phyloP scores from a whole-genome alignment of 2,888 invertebrate species.

The Leptopilina myrica region DNA sequence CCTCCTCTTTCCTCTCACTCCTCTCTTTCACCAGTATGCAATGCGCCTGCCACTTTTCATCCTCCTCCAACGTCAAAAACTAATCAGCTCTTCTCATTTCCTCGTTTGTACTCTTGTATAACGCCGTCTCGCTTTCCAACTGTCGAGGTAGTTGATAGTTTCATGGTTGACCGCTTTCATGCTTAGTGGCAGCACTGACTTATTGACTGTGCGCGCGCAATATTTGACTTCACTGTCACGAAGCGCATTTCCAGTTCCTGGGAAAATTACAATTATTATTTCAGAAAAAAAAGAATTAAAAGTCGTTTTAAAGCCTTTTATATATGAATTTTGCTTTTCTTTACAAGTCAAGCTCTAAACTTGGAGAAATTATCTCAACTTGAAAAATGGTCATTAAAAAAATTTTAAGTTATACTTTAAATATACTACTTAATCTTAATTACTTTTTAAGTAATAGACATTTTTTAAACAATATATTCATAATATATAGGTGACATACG shows the following conservation, averaged over 20 bases:
- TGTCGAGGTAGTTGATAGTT: not conserved
- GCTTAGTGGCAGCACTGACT: constrained; percentile 6
- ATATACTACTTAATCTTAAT: too few relatives aligned
- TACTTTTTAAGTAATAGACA: too few relatives aligned
- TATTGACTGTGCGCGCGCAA: constrained; percentile 4
- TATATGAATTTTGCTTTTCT: too few relatives aligned
- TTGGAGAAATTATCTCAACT: too few relatives aligned
- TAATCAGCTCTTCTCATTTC: not conserved
- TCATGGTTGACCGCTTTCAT: not conserved
- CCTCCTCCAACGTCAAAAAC: not conserved
- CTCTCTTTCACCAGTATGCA: not conserved
- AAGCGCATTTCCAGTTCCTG: constrained; percentile 14
- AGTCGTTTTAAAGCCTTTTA: too few relatives aligned
- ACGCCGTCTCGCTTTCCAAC: not conserved
- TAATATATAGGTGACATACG: too few relatives aligned
- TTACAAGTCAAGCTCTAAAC: too few relatives aligned
- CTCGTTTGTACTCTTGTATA: not conserved
- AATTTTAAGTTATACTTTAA: too few relatives aligned
- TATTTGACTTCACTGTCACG: constrained; percentile 25
- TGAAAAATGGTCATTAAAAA: too few relatives aligned
- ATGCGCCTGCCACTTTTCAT: constrained; percentile 16
- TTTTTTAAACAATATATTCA: too few relatives aligned
- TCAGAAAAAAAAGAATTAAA: not conserved
- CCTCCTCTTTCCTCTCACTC: not conserved
- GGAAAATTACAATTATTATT: constrained; percentile 24